Base-by-base conservation (phyloP, 2,113 vertebrate species). In the Gracilinanus agilis region DNA sequence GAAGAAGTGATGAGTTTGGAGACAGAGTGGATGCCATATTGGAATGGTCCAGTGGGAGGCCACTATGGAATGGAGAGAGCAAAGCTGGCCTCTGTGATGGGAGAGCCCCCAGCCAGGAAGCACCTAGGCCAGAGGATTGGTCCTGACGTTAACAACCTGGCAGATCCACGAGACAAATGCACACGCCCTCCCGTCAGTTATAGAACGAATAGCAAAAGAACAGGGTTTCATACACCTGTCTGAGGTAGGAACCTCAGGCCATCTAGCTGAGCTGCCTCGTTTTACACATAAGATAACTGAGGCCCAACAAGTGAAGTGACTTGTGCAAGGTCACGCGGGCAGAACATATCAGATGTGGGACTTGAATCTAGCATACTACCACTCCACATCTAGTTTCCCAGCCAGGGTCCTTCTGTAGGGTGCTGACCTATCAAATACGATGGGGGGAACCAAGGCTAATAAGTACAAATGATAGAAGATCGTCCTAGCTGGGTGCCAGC, bases 401-500 rank as follows among this genome's bases (percentile, higher is more conserved):
- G 58, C 58, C 27, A 67, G 23, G 0, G 67, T 49, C 49, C 93
- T 1, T 95, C 92, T 91, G 13, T 91, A 91, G 89, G 49, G 6
- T 9, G 90, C 88, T 67, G 8, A 9, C 12, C 90, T 54, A 83
- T 95, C n/a, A 53, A 67, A 92, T 92, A 89, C 56, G 40, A 67
- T 19, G 4, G 61, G 75, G 21, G 40, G 90, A 96, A 92, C 9
- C 40, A 44, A 89, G 34, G 23, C 24, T 4, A 89, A 40, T 93
- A 53, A 40, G 8, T 89, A 67, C 21, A 92, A 96, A 93, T 0
- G 90, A 9, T 83, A 56, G 1, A 96, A 91, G 49, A 93, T 89
- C 24, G 6, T 90, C 16, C 24, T 88, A 19, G 8, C 2, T 93
- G 3, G 55, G 95, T 19, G 55, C 83, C 54, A 94, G 44, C 6